A percentile compares a stretch with the other conserved stretches of the same genome.
phyloP scores from a whole-genome alignment of 1,140 invertebrate genomes.

The Triops cancriformis region DNA sequence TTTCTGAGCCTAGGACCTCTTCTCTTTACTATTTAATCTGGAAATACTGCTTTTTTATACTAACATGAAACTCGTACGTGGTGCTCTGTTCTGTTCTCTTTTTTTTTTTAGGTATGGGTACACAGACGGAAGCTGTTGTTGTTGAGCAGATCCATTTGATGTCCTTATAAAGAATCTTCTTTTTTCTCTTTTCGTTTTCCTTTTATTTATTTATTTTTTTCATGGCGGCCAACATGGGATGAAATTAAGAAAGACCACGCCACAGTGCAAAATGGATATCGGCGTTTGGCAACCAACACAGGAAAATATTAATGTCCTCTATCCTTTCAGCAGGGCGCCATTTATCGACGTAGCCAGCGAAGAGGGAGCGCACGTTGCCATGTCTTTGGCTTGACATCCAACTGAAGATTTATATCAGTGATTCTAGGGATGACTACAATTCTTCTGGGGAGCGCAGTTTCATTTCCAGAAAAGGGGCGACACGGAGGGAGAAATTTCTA shows the following conservation, averaged over 20 bases:
- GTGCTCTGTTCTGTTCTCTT: not conserved
- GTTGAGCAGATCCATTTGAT: not conserved
- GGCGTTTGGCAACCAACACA: not conserved
- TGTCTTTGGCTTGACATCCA: not conserved
- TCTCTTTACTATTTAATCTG: not conserved
- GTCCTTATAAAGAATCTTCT: not conserved
- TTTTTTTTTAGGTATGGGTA: not conserved
- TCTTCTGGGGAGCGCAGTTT: not conserved
- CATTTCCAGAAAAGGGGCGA: not conserved
- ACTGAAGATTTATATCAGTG: not conserved
- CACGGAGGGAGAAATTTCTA: not conserved
- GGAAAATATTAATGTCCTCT: no score
- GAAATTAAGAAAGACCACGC: no score
- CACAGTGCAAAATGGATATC: not conserved
- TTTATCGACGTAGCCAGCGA: no score
- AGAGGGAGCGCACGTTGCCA: not conserved
- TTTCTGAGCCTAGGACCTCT: not conserved
- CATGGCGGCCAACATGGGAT: no score
- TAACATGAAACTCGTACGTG: not conserved
- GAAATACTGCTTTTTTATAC: not conserved
- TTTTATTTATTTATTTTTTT: no score
- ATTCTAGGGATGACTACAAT: not conserved
- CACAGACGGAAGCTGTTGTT: not conserved
- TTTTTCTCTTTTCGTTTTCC: not conserved
- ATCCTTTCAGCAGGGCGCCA: no score